Evolutionary conservation across 2,888 invertebrate species (phyloP), one percentile per base, ranked within the genome.

Genomic region (Pycnomerus fuliginosus): DNA sequence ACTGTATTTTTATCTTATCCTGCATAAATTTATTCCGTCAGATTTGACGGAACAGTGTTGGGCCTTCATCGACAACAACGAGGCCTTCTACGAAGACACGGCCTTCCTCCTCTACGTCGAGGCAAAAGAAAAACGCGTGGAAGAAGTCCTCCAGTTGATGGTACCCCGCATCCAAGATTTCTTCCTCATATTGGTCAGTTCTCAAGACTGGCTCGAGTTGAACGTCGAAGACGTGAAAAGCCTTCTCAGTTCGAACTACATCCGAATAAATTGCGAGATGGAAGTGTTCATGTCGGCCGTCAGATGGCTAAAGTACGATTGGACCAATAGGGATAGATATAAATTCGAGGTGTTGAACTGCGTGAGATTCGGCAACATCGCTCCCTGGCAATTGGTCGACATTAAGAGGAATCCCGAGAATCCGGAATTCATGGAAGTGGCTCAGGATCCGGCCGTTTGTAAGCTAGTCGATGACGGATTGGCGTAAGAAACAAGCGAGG

Each of bases 241-340:
- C n/a, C 74, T 88, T 41, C 69, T 89, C 1, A 77, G 76, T 45
- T 88, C 88, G 0, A 86, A 84, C 67, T 82, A 82, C 52, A 85
- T 90, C 55, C 80, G 80, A 35, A 84, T 89, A 0, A 85, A 87
- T 58, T 80, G 81, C 58, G 86, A 87, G 70, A 82, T 85, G 74
- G 85, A 89, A 70, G 80, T 89, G 0, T 77, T 88, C 25, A 87
- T 90, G 85, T 80, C 88, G 0, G 89, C 84, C 0, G 83, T 89
- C 0, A 77, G 89, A 12, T 90, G 90, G 90, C 65, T 90, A 13
- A 81, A 83, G 65, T 78, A 82, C 31, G 79, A 86, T 57, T 89
- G 87, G 87, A 62, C 77, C 0, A 71, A 75, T 1, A 76, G 90
- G 1, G 75, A 79, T 12, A 67, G 72, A 12, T 62, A 76, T 48